Percentiles rank a stretch among this genome's conserved stretches.
Evolutionary conservation across 2,797 vertebrate genomes (phyloP).

Genomic region (Pogonophryne albipinna): DNA sequence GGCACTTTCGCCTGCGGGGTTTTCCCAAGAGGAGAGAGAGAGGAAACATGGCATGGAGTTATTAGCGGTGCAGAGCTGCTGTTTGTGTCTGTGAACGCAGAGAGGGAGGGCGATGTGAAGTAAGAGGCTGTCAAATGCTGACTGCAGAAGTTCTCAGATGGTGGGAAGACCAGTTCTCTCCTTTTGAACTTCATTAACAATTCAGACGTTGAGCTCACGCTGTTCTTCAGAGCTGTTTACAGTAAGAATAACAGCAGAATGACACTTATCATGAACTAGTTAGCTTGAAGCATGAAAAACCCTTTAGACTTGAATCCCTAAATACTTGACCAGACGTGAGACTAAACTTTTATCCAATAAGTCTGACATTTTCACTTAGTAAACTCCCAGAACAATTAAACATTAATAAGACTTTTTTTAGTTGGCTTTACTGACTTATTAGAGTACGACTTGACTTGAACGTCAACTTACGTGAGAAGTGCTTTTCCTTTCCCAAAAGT

Average conservation of each 20-base stretch:
- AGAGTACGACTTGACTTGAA: too few relatives aligned
- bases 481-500: too few relatives aligned
- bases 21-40: conserved; percentile 22
- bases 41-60: conserved; percentile 13
- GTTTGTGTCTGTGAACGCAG: conserved; percentile 32
- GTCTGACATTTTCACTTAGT: not conserved
- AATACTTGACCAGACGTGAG: not conserved
- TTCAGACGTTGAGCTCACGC: conserved; percentile 23
- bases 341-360: not conserved
- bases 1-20: not conserved
- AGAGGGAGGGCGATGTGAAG: conserved; percentile 4
- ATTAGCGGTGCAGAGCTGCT: conserved; percentile 33
- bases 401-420: not conserved
- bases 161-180: conserved; percentile 26
- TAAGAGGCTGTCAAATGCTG: conserved; percentile 43
- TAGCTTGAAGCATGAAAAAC: not conserved
- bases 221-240: conserved; percentile 2
- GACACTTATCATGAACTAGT: not conserved
- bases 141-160: conserved; percentile 27
- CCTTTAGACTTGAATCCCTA: not conserved
- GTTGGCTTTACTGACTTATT: too few relatives aligned
- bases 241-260: not conserved
- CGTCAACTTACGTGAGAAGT: too few relatives aligned
- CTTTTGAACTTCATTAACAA: conserved; percentile 48
- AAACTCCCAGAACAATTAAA: not conserved